Base-by-base conservation (phyloP, 2,113 vertebrate genomes). In the Hypanus sabinus region DNA sequence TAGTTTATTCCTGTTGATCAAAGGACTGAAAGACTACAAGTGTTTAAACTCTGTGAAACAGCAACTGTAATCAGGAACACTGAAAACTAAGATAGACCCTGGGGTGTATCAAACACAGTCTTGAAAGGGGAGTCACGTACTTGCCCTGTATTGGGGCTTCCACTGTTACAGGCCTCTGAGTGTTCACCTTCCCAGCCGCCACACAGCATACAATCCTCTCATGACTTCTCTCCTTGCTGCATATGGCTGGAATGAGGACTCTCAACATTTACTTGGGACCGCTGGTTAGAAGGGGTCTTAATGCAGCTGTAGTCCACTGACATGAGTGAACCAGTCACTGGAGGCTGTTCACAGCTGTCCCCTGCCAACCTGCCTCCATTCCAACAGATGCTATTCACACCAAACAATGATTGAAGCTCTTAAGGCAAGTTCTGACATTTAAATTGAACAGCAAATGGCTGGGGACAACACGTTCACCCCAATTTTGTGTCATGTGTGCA, bases 361-460 rank as follows among this genome's bases (percentile, higher is more conserved):
- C 27, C 14, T 46, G 33, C 36, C 65, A 33, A 71, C 83, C 60
- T 96, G 96, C 96, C 96, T 96, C 97, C 97, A 97, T 96, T 97
- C 96, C 97, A 97, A 98, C 98, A 97, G 97, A 97, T 98, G 97
- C 97, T 97, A 97, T 97, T 97, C 97, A 97, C 95, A 94, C 95
- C 94, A 96, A 97, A 97, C 97, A 98, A 98, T 97, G 96, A 96
- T 94, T 55, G 96, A 97, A 97, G 97, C 98, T 98, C 98, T 98
- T 98, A 97, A 98, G 97, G 96, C 97, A 96, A 97, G 97, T 96
- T 97, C 96, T 98, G 98, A 98, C 98, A 98, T 97, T 97, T 97
- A 97, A 97, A 97, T 96, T 96, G 96, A 97, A 97, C 96, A 98
- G 97, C 98, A 98, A 97, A 98, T 97, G 97, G 98, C 97, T 96